phyloP scores from a whole-genome alignment of 1,140 invertebrate species.

The Oncopodura yosiiana region DNA sequence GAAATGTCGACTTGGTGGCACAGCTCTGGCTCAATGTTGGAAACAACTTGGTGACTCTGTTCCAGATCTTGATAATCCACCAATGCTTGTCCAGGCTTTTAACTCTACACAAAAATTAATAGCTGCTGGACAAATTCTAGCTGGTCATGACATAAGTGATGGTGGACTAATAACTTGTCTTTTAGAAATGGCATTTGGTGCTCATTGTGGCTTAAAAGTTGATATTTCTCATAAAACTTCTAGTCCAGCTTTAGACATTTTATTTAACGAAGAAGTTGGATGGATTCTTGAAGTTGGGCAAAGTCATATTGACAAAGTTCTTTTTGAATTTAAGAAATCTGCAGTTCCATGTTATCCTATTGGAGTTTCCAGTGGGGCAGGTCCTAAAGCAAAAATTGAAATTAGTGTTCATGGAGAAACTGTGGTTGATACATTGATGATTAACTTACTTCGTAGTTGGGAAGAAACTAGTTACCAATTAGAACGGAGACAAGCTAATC shows the following conservation, averaged over 20 bases:
- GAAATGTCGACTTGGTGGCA: slow-evolving; percentile 69
- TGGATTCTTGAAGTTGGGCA: slow-evolving; percentile 73
- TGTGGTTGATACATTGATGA: slow-evolving; percentile 55
- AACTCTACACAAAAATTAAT: slow-evolving; percentile 72
- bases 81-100: slow-evolving; percentile 62
- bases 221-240: slow-evolving; percentile 51
- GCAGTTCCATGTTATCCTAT: slow-evolving; percentile 59
- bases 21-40: slow-evolving; percentile 82
- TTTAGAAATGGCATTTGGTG: slow-evolving; percentile 91
- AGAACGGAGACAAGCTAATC: slow-evolving; percentile 72
- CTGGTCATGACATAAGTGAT: slow-evolving; percentile 96
- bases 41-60: slow-evolving; percentile 68
- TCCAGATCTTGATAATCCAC: slow-evolving; percentile 67
- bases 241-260: slow-evolving; percentile 49
- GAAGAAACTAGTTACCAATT: slow-evolving; percentile 90
- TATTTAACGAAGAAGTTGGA: slow-evolving; percentile 87
- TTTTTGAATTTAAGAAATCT: slow-evolving; percentile 49
- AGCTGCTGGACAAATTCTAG: slow-evolving; percentile 56
- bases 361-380: slow-evolving; percentile 56
- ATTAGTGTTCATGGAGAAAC: slow-evolving; percentile 51
- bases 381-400: slow-evolving; percentile 53
- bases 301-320: slow-evolving; percentile 48
- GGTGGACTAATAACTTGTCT: slow-evolving; percentile 83
- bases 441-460: slow-evolving; percentile 68
- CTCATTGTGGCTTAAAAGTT: slow-evolving; percentile 66